phyloP scores from a whole-genome alignment of 1,140 invertebrate genomes.

The Drosophila arizonae region DNA sequence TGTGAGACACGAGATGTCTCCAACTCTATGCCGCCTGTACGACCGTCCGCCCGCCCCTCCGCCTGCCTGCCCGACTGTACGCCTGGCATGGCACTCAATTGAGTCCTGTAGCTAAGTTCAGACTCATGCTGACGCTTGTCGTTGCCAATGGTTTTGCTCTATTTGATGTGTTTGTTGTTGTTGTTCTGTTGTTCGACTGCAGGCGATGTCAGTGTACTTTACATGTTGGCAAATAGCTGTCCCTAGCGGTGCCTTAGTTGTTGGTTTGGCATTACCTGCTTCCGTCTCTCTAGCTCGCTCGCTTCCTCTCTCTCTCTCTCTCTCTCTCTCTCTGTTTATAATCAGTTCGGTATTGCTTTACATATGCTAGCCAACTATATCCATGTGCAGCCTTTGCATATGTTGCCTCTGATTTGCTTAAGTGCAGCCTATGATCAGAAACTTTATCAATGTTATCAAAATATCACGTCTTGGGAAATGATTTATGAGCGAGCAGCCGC shows the following conservation, averaged over 20 bases:
- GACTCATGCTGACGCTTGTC: constrained; percentile 26
- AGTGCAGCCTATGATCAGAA: constrained; percentile 42
- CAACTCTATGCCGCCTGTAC: constrained; percentile 18
- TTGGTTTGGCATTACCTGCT: constrained; percentile 6
- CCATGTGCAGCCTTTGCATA: constrained; percentile 25
- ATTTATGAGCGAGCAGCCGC: constrained; percentile 25
- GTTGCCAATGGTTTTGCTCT: constrained; percentile 38
- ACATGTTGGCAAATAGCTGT: constrained; percentile 49
- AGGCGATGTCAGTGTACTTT: constrained; percentile 47
- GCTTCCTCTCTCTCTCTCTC: no score
- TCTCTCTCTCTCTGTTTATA: no score
- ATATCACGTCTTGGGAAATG: constrained; percentile 16
- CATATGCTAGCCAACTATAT: constrained; percentile 26
- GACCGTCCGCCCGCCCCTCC: background rate
- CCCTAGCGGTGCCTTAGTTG: constrained; percentile 37
- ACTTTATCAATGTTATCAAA: constrained; percentile 36
- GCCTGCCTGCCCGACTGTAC: background rate
- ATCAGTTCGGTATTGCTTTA: constrained; percentile 15
- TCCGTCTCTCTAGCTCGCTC: no score
- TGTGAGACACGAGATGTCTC: constrained; percentile 22
- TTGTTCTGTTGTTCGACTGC: constrained; percentile 14
- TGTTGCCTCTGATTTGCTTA: constrained; percentile 43
- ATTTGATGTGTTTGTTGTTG: constrained; percentile 25
- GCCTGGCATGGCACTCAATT: constrained; percentile 36
- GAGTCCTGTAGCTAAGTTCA: constrained; percentile 37